Evolutionary conservation across 2,113 vertebrate genomes (phyloP), one percentile per base, ranked within the genome.

Genomic region (Labeo catla): DNA sequence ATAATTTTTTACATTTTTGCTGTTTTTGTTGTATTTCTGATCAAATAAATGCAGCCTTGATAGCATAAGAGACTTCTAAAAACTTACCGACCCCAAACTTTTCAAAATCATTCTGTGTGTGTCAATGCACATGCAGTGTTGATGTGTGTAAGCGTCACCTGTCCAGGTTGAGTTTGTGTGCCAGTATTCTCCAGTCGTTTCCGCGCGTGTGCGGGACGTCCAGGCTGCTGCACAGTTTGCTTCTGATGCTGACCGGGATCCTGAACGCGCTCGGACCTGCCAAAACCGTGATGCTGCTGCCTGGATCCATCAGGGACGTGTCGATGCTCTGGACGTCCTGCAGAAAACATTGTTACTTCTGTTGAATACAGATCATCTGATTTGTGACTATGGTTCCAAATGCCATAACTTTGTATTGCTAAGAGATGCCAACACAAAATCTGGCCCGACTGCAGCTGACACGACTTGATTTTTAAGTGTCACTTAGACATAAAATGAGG

Each of bases 111-210:
- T 28, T 28, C 3, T 70, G n/a, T 19, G 19, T 68, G 84, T 28
- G 12, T 63, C 76, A 34, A 4, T 23, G 74, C 6, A 47, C 4
- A 19, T 34, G 13, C 28, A 47, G 47, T n/a, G 28, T 65, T 11
- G 4, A 16, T 50, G 59, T 81, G 43, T 49, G 39, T 19, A 13
- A 23, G 15, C 4, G 15, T 90, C 83, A 99, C 98, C 97, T 97
- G 96, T 98, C 97, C 91, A 99, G 94, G 92, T 95, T 97, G 72
- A 99, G 96, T 92, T 98, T 99, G 93, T 97, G 98, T 21, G 98
- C 98, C 90, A 99, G 93, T 96, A 98, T 97, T 91, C 98, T 94
- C 98, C 98, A 99, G 96, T 99, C 98, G 0, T 99, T 98, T 86
- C 98, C 98, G 65, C 98, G 93, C 6, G 96, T 98, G 93, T 99